These are phyloP conservation scores for Drosophila gunungcola DNA, from an alignment of 1,140 invertebrate species.

Conservation along the genomic window DNA sequence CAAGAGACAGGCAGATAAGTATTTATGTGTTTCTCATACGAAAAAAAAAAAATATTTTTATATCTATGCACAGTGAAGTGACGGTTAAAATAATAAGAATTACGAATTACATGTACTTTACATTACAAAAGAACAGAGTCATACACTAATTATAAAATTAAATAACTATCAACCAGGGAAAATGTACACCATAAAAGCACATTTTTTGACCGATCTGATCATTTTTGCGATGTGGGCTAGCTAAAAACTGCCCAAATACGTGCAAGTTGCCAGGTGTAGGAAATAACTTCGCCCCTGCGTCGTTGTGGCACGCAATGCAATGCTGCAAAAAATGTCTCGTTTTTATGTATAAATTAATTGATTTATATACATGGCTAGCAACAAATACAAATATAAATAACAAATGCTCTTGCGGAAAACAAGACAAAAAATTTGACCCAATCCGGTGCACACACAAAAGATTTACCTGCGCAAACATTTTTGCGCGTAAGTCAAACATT, in stretches of 20 bases:
- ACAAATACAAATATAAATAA: no score
- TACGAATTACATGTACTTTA: no score
- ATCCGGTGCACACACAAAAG: constrained; percentile 52
- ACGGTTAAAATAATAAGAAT: background rate
- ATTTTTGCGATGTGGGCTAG: constrained; percentile 45
- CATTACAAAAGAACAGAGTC: no score
- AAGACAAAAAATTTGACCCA: constrained; percentile 37
- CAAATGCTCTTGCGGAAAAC: constrained; percentile 54
- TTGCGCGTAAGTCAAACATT: constrained; percentile 80
- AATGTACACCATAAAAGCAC: background rate
- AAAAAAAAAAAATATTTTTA: constrained; percentile 51
- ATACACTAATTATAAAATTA: background rate
- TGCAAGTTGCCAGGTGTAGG: constrained; percentile 56
- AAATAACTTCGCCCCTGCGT: constrained; percentile 32
- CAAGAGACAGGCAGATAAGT: constrained; percentile 31
- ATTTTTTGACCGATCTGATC: constrained; percentile 37
- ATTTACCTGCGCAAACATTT: constrained; percentile 65
- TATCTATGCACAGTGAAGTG: constrained; percentile 9
- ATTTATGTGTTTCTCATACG: constrained; percentile 54
- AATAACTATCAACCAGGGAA: no score
- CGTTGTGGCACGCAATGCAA: constrained; percentile 29
- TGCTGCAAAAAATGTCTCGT: constrained; percentile 40
- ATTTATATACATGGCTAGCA: constrained; percentile 62
- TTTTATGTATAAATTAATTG: constrained; percentile 75
- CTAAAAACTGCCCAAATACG: constrained; percentile 43